Evolutionary conservation across 2,888 invertebrate genomes (phyloP), one percentile per base, ranked within the genome.

Genomic region (Drosophila nigricruria): DNA sequence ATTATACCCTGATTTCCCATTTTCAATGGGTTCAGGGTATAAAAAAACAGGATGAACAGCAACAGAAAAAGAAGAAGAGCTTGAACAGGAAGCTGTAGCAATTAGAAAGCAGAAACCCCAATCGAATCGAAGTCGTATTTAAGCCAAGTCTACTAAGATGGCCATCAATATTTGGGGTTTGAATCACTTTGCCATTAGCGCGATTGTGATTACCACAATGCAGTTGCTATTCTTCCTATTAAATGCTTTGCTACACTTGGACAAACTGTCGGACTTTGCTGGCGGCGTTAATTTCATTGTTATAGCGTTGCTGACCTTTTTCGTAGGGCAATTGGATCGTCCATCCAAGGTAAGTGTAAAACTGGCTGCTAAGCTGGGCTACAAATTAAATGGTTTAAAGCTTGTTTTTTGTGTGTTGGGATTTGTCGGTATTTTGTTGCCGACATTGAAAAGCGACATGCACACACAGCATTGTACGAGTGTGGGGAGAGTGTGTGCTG

Each of bases 261-360:
- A 98, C 92, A 97, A 98, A 93, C 94, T 98, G 65, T 97, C 98
- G 0, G 98, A 98, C 93, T 97, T 98, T 93, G 98, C 98, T 70
- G 97, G 98, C 10, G 98, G 98, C 64, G 96, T 97, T 63, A 98
- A 98, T 93, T 98, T 98, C 92, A 97, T 98, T 79, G 96, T 97
- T 61, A 94, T 98, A 79, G 97, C 98, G 10, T 92, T 98, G 71
- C 93, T 98, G 49, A 98, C 98, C 32, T 97, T 98, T 93, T 96
- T 96, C 90, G 94, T 98, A 45, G 97, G 97, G 16, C 96, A 97
- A 94, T 95, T 95, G 80, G 96, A 96, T 85, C 96, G 94, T 43
- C 94, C 94, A 14, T 92, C 94, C 38, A 95, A 96, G 93, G 95
- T 95, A 92, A 92, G 92, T 47, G 32, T 10, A 32, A 54, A 74